Evolutionary conservation across 2,113 vertebrate species (phyloP), one percentile per base, ranked within the genome.

Genomic region (Mus pahari): DNA sequence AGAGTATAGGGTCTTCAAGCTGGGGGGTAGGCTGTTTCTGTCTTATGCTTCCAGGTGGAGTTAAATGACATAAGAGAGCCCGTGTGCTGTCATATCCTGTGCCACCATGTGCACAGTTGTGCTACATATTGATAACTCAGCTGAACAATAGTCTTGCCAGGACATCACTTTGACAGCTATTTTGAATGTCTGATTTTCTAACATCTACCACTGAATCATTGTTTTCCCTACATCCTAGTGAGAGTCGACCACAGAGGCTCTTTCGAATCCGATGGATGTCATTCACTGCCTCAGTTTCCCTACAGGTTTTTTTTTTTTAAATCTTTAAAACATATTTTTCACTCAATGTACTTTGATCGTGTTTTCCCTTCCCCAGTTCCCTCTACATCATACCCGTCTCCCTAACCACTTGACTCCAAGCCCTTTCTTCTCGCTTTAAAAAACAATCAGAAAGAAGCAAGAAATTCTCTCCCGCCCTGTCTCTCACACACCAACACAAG

Each of bases 241-340:
- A 96, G 91, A 97, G 92, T 4, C 94, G 97, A 97, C 97, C 58
- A 64, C 58, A 98, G 95, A 95, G 92, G 89, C 77, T 96, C 94
- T 93, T 73, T 83, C 62, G 97, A 94, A 97, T 90, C 74, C 96
- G 95, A 92, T 97, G 97, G 95, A 97, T 95, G 97, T 97, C 97
- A 98, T 97, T 97, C 96, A 95, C 92, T 96, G 95, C 88, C 77
- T 93, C 97, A 98, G 97, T 92, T 97, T 97, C 96, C 93, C 95
- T 66, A 45, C 94, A 36, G 5, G 7, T 14, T 95, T 66, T 66
- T 17, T 50, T 66, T 10, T 26, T 66, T 66, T 9, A n/a, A 68
- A 68, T 68, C 31, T 33, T 68, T 16, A 68, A 68, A 19, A 45
- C 42, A 28, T 64, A 45, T 82, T 45, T 94, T 93, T 55, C 33